These are phyloP conservation scores for Hucho hucho DNA, from an alignment of 2,113 vertebrate species.

Conservation along the genomic window DNA sequence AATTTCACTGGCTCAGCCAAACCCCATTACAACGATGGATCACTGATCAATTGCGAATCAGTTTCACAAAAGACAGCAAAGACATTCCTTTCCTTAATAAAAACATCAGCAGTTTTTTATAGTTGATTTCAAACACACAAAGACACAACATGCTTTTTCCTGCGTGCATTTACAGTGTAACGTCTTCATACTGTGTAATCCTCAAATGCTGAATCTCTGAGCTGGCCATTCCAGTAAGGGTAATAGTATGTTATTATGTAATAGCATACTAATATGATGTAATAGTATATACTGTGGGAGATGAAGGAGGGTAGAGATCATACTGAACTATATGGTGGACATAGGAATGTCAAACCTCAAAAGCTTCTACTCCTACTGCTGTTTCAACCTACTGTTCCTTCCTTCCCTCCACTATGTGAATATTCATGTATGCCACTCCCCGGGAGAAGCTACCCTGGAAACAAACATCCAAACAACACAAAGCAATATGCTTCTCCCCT, in stretches of 20 bases:
- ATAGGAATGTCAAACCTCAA: constrained; percentile 42
- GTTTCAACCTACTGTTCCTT: constrained; percentile 36
- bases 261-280: neutral
- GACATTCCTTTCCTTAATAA: neutral
- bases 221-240: neutral
- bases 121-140: neutral
- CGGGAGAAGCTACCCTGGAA: constrained; percentile 2
- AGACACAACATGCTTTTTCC: neutral
- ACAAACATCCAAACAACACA: neutral
- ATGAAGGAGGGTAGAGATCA: neutral
- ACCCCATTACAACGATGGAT: constrained; percentile 12
- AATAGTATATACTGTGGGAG: neutral
- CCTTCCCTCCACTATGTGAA: constrained; percentile 24
- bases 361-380: constrained; percentile 31
- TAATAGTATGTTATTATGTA: neutral
- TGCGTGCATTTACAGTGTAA: neutral
- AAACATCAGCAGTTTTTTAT: neutral
- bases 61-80: constrained; percentile 8
- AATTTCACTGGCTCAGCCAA: constrained; percentile 35
- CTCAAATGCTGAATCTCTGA: neutral
- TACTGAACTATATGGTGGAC: neutral
- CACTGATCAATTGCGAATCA: constrained; percentile 33
- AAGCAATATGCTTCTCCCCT: constrained; percentile 14
- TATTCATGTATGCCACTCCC: constrained; percentile 7
- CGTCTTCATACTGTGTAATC: neutral